Base-by-base conservation (phyloP, 2,797 vertebrate genomes). In the Gallirallus australis region DNA sequence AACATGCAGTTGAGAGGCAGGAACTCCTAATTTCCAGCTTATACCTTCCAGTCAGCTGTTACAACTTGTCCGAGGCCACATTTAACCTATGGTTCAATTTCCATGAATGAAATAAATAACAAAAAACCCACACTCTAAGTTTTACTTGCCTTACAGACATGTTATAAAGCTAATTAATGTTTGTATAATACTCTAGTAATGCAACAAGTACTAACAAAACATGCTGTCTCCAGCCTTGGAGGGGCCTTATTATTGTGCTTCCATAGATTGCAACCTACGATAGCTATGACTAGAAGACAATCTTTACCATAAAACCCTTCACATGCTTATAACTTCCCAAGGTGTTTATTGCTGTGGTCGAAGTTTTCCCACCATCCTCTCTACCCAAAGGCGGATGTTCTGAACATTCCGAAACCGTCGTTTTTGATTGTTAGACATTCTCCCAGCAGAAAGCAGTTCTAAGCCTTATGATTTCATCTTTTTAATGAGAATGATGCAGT, bases 181-280 rank as follows among this genome's bases (percentile, higher is more conserved):
- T 76, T 91, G 63, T n/a, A 63, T 68, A 80, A 79, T 35, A 70
- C 20, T 82, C 66, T 66, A 50, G 8, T 93, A 93, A 81, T 50
- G 47, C 66, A 95, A 91, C 93, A 92, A 96, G 93, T 95, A 93
- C 66, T 92, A 94, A 95, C 93, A 92, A 71, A 87, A 79, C 52
- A 69, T 8, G 7, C 35, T 19, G 56, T 86, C 88, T 96, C 77
- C 77, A 93, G 91, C 40, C 39, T 54, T 61, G 31, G 42, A 27
- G 31, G 63, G 90, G 92, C 45, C 57, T 93, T 71, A 75, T 65
- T 95, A 94, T 48, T 70, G 47, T 16, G 3, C 15, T 90, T 91
- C 48, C 64, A 84, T 77, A 94, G 89, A 94, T 96, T 70, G 93
- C 60, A 94, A 89, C 52, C 77, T 53, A 31, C 3, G 85, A 94